Base-by-base conservation (phyloP, 2,113 vertebrate species). In the Archocentrus centrarchus region DNA sequence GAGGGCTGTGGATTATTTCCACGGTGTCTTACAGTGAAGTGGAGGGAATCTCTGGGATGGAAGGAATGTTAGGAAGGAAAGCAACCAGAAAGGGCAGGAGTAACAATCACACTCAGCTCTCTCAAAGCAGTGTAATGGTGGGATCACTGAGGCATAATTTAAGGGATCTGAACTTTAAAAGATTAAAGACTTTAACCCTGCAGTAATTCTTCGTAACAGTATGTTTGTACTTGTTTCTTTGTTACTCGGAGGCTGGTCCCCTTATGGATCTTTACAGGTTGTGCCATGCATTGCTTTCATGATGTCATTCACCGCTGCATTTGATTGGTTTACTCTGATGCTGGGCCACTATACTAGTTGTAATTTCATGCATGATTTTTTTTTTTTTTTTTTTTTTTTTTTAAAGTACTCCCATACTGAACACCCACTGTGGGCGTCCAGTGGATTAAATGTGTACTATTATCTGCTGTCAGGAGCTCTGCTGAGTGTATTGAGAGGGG, bases 1-100 rank as follows among this genome's bases (percentile, higher is more conserved):
- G 20, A 30, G 18, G 68, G 2, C 47, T 55, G 68, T 73, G 68
- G 68, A 55, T 55, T 73, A n/a, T 55, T 35, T 73, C 47, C 68
- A 73, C 7, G 1, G 68, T 55, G 68, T 73, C 18, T 73, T 73
- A 35, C 27, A 55, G 68, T 35, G 47, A 73, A 55, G 68, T 73
- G 47, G 68, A 55, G 68, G 68, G 68, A 73, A 73, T 32, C 47
- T 55, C 27, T 73, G 30, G 47, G 68, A 73, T 73, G 68, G 68
- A 73, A 73, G 47, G 68, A 73, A 73, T 73, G 47, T 55, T 55
- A 35, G 47, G 11, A 73, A 55, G 27, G 18, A 55, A 73, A 55
- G 27, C 27, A 55, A 9, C 47, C 47, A 55, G 68, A 35, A 73
- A 55, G 47, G 11, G 68, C 68, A 73, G 55, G 47, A 53, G 6